Conservation (phyloP, 1,140 invertebrate genomes). For the Pissodes strobi region DNA sequence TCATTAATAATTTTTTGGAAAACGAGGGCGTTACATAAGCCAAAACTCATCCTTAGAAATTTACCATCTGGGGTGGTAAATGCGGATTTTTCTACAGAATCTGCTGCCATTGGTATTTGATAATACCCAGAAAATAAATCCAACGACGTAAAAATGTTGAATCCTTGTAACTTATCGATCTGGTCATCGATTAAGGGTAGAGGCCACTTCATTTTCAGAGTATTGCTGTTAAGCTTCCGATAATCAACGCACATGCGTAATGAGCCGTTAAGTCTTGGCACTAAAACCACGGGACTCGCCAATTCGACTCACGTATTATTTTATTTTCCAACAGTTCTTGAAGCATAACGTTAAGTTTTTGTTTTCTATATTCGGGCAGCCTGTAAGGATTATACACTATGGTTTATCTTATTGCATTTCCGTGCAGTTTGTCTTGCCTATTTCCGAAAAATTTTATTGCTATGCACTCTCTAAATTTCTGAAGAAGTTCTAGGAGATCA, state of each 20-base stretch:
- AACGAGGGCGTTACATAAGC: slow-evolving; percentile 52
- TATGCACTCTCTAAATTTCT: too few relatives aligned
- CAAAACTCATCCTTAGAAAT: slow-evolving; percentile 55
- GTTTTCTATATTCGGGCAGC: too few relatives aligned
- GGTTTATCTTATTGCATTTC: too few relatives aligned
- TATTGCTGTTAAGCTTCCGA: slow-evolving; percentile 38
- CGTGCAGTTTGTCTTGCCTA: too few relatives aligned
- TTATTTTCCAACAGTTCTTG: too few relatives aligned
- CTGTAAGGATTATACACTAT: too few relatives aligned
- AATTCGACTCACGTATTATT: too few relatives aligned
- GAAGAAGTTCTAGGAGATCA: too few relatives aligned
- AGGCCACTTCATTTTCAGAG: slow-evolving; percentile 30
- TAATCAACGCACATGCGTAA: slow-evolving; percentile 44
- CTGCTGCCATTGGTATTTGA: slow-evolving; percentile 44
- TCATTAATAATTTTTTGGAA: slow-evolving; percentile 28
- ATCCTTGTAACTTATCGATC: slow-evolving; percentile 35
- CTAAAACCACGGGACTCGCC: too few relatives aligned
- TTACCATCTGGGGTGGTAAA: slow-evolving; percentile 54
- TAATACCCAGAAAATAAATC: slow-evolving; percentile 39
- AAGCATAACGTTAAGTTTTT: too few relatives aligned
- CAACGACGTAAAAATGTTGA: slow-evolving; percentile 40
- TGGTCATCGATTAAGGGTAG: slow-evolving; percentile 48
- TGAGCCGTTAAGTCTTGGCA: slow-evolving; percentile 32
- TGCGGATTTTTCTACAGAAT: slow-evolving; percentile 48
- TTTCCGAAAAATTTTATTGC: too few relatives aligned